phyloP scores from a whole-genome alignment of 2,113 vertebrate genomes.

The Catharus fuscescens region DNA sequence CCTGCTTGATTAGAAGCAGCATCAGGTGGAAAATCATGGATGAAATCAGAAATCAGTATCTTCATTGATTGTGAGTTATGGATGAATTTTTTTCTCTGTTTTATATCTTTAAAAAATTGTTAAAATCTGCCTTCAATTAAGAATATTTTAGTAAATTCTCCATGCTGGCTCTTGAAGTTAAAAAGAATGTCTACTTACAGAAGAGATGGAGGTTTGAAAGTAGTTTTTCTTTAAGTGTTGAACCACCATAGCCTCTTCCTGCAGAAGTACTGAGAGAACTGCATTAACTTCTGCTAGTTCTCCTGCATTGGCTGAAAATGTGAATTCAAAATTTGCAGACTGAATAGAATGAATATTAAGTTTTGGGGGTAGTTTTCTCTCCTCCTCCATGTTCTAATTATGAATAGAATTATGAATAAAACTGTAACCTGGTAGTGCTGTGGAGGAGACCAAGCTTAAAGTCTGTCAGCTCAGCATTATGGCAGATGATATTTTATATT shows the following conservation, averaged over 20 bases:
- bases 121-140: background rate
- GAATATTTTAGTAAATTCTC: background rate
- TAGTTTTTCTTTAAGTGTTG: background rate
- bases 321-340: background rate
- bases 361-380: background rate
- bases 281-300: background rate
- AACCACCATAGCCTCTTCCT: background rate
- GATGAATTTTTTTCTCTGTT: background rate
- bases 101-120: background rate
- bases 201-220: background rate
- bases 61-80: background rate
- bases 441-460: background rate
- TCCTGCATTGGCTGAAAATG: background rate
- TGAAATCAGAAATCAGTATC: background rate
- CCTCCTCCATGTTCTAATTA: background rate
- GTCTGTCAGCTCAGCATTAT: background rate
- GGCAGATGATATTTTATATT: background rate
- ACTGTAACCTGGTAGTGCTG: background rate
- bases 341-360: background rate
- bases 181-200: background rate
- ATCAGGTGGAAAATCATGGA: background rate
- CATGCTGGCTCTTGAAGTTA: background rate
- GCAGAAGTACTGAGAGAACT: background rate
- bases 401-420: conserved; percentile 20
- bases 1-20: background rate